A percentile compares a stretch with the other conserved stretches of the same genome.
Conservation (phyloP, 2,888 invertebrate genomes). For the Cosmia trapezina region DNA sequence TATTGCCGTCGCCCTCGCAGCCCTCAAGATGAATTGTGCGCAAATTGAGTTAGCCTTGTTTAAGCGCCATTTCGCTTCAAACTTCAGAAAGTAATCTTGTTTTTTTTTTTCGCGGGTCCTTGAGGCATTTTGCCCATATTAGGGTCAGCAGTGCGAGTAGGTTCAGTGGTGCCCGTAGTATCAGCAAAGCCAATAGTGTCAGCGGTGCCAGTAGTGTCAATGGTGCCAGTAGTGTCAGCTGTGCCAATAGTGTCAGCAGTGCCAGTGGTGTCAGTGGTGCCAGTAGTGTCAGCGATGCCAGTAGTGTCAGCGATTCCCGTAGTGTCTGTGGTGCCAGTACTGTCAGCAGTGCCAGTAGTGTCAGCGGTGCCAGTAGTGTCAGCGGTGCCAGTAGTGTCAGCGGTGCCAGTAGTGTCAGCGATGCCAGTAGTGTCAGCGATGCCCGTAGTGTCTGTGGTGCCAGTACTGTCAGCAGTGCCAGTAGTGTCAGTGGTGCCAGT, state of each 20-base stretch:
- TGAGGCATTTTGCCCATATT: neutral
- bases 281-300: too few species aligned
- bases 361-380: neutral
- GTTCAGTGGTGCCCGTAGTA: too few species aligned
- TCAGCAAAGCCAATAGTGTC: too few species aligned
- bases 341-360: neutral
- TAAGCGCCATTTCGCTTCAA: constrained; percentile 76
- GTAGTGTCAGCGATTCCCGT: too few species aligned
- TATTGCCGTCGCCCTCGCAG: constrained; percentile 61
- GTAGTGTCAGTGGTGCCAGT: too few species aligned
- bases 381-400: too few species aligned
- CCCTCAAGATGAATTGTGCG: constrained; percentile 67
- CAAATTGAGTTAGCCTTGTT: constrained; percentile 79
- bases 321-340: too few species aligned
- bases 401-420: too few species aligned
- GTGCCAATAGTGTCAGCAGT: neutral
- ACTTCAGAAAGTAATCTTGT: constrained; percentile 79
- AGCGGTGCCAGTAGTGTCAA: neutral
- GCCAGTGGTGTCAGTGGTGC: too few species aligned
- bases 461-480: neutral
- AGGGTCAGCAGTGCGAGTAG: neutral
- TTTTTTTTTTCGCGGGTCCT: constrained; percentile 63
- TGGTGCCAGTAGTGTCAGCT: neutral
- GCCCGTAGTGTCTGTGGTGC: neutral
- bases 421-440: neutral